Evolutionary conservation across 2,113 vertebrate genomes (phyloP).

Genomic region (Australoheros scitulus): DNA sequence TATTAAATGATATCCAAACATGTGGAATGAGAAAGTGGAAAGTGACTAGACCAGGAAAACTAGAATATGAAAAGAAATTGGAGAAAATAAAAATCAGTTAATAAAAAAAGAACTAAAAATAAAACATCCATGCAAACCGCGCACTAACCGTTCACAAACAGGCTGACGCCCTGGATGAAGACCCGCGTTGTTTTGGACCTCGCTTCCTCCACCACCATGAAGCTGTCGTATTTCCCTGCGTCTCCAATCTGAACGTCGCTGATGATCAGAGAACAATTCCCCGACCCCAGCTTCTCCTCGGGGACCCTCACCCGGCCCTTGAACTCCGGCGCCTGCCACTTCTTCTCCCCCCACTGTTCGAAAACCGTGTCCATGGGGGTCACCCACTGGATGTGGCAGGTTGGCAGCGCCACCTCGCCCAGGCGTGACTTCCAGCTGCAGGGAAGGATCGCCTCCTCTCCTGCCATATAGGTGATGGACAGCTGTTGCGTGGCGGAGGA

Average conservation of each 20-base stretch:
- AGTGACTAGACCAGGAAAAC: no score
- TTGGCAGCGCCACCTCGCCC: rapidly evolving
- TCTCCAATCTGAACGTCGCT: constrained; percentile 68
- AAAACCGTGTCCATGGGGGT: constrained; percentile 17
- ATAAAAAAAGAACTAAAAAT: not conserved
- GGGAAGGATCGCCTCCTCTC: constrained; percentile 63
- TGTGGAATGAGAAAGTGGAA: no score
- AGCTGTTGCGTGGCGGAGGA: not conserved
- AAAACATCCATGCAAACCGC: no score
- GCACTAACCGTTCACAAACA: constrained; percentile 64
- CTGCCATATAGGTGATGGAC: constrained; percentile 47
- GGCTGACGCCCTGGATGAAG: constrained; percentile 69
- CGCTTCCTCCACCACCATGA: constrained; percentile 52
- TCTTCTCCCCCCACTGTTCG: constrained; percentile 47
- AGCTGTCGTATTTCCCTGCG: constrained; percentile 73
- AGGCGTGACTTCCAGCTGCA: constrained; percentile 59
- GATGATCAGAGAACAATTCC: constrained; percentile 76
- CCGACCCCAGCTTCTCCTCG: constrained; percentile 35
- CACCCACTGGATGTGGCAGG: constrained; percentile 71
- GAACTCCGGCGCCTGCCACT: constrained; percentile 48
- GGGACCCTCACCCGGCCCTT: constrained; percentile 50
- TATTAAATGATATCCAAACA: no score
- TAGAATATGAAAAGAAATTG: no score
- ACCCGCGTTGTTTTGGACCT: constrained; percentile 17
- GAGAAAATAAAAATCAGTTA: no score